Conservation (phyloP, 2,113 vertebrate genomes). For the Rhea americana region DNA sequence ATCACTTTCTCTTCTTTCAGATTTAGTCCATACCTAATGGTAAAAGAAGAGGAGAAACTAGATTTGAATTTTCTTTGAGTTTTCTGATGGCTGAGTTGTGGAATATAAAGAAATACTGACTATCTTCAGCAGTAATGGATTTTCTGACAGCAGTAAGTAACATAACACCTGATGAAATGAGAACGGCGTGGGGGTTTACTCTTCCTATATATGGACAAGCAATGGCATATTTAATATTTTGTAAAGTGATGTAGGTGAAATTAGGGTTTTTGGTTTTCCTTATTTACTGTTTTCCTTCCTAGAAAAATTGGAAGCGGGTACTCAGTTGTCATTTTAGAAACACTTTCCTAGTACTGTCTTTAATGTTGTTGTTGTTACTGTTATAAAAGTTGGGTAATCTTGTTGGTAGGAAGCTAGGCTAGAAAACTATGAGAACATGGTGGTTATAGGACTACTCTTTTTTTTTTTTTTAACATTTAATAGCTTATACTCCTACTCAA, state of each 20-base stretch:
- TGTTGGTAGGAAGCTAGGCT: neutral
- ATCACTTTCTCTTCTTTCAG: neutral
- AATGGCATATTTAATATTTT: neutral
- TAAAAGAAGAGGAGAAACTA: slow-evolving; percentile 17
- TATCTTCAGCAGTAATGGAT: neutral
- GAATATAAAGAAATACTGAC: slow-evolving; percentile 1
- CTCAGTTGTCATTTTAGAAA: neutral
- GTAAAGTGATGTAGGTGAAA: neutral
- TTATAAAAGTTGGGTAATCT: neutral
- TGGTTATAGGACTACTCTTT: neutral
- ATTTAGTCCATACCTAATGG: neutral
- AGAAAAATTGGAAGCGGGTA: neutral
- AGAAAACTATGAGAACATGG: neutral
- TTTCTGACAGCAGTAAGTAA: neutral
- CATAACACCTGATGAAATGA: neutral
- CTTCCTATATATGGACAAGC: neutral
- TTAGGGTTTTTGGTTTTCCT: slow-evolving; percentile 2
- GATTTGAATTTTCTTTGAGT: slow-evolving; percentile 20
- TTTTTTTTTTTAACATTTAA: neutral
- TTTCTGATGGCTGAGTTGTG: slow-evolving; percentile 31
- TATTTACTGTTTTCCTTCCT: neutral
- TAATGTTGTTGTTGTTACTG: neutral
- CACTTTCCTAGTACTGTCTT: neutral
- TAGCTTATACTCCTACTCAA: neutral
- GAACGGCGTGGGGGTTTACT: neutral